Evolutionary conservation across 1,140 invertebrate genomes (phyloP), one percentile per base, ranked within the genome.

Genomic region (Drosophila fuyamai): DNA sequence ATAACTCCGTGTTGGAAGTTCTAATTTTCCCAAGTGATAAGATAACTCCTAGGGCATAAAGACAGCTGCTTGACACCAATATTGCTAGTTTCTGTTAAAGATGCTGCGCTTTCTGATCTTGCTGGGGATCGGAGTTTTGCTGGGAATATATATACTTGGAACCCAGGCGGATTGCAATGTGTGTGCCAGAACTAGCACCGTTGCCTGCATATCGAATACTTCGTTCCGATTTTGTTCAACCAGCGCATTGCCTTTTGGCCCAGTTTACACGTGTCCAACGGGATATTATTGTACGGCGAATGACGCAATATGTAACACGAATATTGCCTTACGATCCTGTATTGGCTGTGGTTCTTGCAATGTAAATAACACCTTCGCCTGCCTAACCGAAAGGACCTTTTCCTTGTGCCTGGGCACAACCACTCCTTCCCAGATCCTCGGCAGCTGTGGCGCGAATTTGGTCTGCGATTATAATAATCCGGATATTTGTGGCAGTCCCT

Each of bases 191-290:
- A 14, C 1, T 0, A 43, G 44, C 0, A 55, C 47, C 7, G 56
- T 80, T 13, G 76, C 76, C 46, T 84, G 81, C 35, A 43, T 79
- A 18, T 84, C 81, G 8, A 54, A 65, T 8, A 70, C 58, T 13
- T 3, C 59, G 2, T 84, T 66, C 27, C 72, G 77, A 41, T 76
- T 65, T n/a, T 84, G 81, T n/a, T 32, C 32, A 0, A 7, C 12
- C 1, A 36, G n/a, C 8, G 23, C 35, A 12, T 23, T 47, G 10
- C 61, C 67, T 12, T 38, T 13, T 8, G 81, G 62, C 8, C n/a
- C 57, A 4, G 41, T 51, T 0, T 54, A 59, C 35, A 5, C 40
- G 5, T 84, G 80, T 7, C 76, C 80, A 8, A 47, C 16, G 4
- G 80, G 71, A 5, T 61, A 43, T 40, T 75, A 76, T 18, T 83